These are phyloP conservation scores for Neopipo cinnamomea DNA, from an alignment of 2,113 vertebrate species.

Conservation along the genomic window DNA sequence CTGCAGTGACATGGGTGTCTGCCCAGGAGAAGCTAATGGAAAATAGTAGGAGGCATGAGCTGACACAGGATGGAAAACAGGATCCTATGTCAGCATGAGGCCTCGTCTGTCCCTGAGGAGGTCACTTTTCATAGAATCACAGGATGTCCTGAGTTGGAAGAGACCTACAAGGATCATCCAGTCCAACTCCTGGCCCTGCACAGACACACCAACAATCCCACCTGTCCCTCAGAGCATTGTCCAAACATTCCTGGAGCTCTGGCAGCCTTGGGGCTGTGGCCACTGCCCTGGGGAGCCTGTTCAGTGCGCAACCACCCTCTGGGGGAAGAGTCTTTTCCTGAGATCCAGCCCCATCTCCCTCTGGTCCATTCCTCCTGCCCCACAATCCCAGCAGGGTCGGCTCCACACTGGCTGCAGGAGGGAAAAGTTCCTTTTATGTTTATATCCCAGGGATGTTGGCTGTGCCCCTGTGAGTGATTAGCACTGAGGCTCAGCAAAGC, in stretches of 20 bases:
- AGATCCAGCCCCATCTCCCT: accelerated
- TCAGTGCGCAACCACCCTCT: not conserved
- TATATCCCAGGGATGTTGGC: not conserved
- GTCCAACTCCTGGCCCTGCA: accelerated
- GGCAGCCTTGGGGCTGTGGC: not conserved
- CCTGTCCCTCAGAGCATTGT: accelerated
- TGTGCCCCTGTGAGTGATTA: not conserved
- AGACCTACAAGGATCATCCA: accelerated
- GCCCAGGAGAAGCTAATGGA: not conserved
- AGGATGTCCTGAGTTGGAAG: not conserved
- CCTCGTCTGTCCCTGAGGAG: not conserved
- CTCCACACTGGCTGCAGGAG: accelerated
- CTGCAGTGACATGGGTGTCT: not conserved
- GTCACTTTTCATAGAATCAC: not conserved
- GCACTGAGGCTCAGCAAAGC: not conserved
- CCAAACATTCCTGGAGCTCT: not conserved
- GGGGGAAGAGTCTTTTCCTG: not conserved
- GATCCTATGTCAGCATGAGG: not conserved
- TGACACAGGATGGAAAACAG: not conserved
- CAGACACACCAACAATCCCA: not conserved
- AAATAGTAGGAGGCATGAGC: not conserved
- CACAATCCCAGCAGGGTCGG: accelerated
- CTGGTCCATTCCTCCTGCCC: accelerated
- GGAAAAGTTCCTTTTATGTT: not conserved
- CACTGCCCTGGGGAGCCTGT: not conserved